Evolutionary conservation across 1,140 invertebrate genomes (phyloP).

Genomic region (Caenorhabditis briggsae): DNA sequence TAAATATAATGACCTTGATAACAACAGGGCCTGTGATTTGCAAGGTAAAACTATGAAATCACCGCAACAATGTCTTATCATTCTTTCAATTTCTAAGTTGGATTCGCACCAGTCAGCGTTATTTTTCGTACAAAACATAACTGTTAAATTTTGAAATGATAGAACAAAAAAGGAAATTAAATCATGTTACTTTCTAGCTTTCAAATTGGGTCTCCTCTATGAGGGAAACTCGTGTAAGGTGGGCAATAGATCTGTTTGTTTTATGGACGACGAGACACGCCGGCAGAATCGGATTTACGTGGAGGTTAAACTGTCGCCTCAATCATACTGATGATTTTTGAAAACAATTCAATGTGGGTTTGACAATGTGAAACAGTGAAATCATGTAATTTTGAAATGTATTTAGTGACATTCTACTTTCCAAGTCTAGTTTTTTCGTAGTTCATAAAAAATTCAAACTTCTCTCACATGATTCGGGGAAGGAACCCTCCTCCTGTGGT

Average conservation of each 20-base stretch:
- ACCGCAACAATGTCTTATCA: constrained; percentile 12
- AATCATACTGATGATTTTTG: constrained; percentile 27
- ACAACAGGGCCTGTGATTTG: too few species aligned
- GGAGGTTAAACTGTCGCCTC: constrained; percentile 23
- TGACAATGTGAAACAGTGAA: background rate
- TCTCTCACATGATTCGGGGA: constrained; percentile 16
- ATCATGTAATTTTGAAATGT: background rate
- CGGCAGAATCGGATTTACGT: constrained; percentile 42
- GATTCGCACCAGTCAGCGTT: too few species aligned
- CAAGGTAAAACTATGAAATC: background rate
- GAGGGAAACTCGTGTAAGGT: background rate
- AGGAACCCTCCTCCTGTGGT: constrained; percentile 15
- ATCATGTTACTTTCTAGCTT: background rate
- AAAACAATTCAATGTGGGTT: background rate
- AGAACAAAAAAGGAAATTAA: background rate
- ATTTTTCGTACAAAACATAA: background rate
- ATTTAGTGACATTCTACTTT: background rate
- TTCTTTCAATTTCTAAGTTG: background rate
- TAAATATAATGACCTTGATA: background rate
- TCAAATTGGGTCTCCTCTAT: background rate
- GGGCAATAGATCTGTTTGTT: constrained; percentile 28
- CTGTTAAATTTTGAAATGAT: background rate
- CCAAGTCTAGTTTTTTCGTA: constrained; percentile 2
- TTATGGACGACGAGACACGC: constrained; percentile 6
- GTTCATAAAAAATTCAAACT: background rate